Conservation (phyloP, 1,140 invertebrate genomes). For the Platyscapa corneri region DNA sequence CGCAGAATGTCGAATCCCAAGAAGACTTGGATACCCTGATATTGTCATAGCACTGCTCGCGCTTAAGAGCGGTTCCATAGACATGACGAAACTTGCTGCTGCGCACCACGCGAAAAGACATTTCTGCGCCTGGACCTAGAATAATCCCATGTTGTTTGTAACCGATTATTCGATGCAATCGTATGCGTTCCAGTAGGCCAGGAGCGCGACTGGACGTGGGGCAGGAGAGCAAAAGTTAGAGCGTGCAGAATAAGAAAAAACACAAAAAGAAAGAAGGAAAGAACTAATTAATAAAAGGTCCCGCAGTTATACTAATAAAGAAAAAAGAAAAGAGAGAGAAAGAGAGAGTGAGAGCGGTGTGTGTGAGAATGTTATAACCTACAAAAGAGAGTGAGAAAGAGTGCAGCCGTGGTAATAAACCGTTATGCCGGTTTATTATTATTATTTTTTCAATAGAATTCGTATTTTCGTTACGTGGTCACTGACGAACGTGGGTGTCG, state of each 20-base stretch:
- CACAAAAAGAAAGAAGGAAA: neutral
- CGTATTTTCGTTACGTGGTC: conserved; percentile 62
- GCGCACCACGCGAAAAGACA: conserved; percentile 97
- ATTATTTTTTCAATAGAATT: conserved; percentile 55
- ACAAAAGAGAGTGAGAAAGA: conserved; percentile 42
- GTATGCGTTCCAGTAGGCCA: conserved; percentile 34
- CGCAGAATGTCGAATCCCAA: conserved; percentile 99
- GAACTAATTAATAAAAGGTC: conserved; percentile 9
- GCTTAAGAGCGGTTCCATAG: conserved; percentile 96
- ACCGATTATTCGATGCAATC: neutral
- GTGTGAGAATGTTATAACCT: conserved; percentile 51
- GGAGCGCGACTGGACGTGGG: neutral
- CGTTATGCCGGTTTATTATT: conserved; percentile 50
- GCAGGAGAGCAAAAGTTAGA: neutral
- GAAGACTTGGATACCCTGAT: conserved; percentile 98
- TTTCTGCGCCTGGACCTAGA: conserved; percentile 67
- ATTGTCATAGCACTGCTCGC: conserved; percentile 99
- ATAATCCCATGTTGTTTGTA: conserved; percentile 44
- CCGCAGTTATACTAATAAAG: conserved; percentile 3
- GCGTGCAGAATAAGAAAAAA: neutral
- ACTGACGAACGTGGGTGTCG: conserved; percentile 67
- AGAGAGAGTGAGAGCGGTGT: conserved; percentile 1
- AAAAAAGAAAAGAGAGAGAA: neutral
- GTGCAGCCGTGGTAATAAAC: conserved; percentile 47
- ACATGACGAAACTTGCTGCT: conserved; percentile 99